phyloP scores from a whole-genome alignment of 2,888 invertebrate species.

The Drosophila helvetica region DNA sequence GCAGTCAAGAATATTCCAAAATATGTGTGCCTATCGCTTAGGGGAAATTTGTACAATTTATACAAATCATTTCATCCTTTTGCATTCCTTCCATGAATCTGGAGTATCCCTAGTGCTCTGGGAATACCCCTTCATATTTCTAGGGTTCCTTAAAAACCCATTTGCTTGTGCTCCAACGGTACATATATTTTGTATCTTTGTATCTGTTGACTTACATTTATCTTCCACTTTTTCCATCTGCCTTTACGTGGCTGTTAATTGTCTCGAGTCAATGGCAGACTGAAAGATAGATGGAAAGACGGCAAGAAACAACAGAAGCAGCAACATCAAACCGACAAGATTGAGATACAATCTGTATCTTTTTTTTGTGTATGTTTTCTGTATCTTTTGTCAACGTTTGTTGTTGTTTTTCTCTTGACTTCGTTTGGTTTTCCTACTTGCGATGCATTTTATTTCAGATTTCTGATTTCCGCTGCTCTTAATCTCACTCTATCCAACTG shows the following conservation, averaged over 20 bases:
- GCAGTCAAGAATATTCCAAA: neutral
- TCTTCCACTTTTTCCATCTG: slow-evolving; percentile 9
- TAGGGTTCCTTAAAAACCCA: slow-evolving; percentile 3
- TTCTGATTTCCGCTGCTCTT: neutral
- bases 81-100: too few species aligned
- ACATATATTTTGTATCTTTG: slow-evolving; percentile 13
- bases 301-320: slow-evolving; percentile 5
- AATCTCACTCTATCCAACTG: neutral
- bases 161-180: slow-evolving; percentile 24
- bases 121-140: neutral
- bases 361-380: slow-evolving; percentile 12
- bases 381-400: slow-evolving; percentile 2
- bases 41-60: neutral
- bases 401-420: slow-evolving; percentile 13
- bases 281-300: slow-evolving; percentile 10
- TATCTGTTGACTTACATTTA: slow-evolving; percentile 9
- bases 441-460: slow-evolving; percentile 23
- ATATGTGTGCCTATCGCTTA: neutral
- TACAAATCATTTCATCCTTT: neutral
- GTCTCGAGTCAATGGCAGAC: slow-evolving; percentile 41
- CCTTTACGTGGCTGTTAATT: slow-evolving; percentile 46
- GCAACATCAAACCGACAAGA: neutral
- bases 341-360: slow-evolving; percentile 16
- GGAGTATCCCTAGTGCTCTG: too few species aligned
- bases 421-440: slow-evolving; percentile 13